These are phyloP conservation scores for Agriopis marginaria DNA, from an alignment of 2,888 invertebrate species.

Conservation along the genomic window DNA sequence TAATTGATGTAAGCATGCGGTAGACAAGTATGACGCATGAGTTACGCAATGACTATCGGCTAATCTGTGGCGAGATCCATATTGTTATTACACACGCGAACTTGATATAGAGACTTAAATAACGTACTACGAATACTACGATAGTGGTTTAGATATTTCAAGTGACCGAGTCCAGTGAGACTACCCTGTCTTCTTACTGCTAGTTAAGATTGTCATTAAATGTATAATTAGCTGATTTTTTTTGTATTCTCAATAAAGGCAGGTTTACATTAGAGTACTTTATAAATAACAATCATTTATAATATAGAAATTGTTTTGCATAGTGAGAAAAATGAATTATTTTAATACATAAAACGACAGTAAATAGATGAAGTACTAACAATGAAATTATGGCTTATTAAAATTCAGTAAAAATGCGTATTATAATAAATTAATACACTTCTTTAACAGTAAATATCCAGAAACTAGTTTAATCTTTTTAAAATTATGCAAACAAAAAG, in stretches of 20 bases:
- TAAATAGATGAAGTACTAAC: no score
- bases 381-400: no score
- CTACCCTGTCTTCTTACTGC: neutral
- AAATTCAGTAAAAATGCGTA: neutral
- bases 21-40: constrained; percentile 63
- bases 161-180: constrained; percentile 28
- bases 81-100: constrained; percentile 75
- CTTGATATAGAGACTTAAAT: constrained; percentile 80
- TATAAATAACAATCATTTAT: no score
- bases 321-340: no score
- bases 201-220: no score
- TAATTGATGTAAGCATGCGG: constrained; percentile 54
- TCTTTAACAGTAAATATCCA: constrained; percentile 2
- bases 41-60: constrained; percentile 51
- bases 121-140: constrained; percentile 41
- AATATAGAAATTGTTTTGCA: no score
- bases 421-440: neutral
- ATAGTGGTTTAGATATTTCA: constrained; percentile 29
- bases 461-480: neutral
- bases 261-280: no score
- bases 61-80: constrained; percentile 50
- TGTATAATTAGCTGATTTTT: no score
- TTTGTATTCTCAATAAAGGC: no score
- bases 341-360: no score
- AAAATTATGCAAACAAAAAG: constrained; percentile 2